Evolutionary conservation across 1,140 invertebrate genomes (phyloP).

Genomic region (Capitella teleta): DNA sequence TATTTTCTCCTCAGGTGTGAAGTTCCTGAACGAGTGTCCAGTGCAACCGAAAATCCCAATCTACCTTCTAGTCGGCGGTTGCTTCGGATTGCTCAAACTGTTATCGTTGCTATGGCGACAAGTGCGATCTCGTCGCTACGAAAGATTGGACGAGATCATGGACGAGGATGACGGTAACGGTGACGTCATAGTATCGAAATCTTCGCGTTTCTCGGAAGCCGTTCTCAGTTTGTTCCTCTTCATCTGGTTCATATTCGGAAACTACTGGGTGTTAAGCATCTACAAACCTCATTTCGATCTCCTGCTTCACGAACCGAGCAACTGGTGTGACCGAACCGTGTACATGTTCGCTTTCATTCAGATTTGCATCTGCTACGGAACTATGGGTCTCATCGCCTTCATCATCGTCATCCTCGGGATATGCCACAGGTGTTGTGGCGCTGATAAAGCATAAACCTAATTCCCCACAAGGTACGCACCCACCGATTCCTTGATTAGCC

Average conservation of each 20-base stretch:
- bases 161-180: conserved; percentile 29
- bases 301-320: conserved; percentile 46
- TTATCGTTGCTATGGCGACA: conserved; percentile 53
- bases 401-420: conserved; percentile 56
- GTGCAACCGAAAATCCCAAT: conserved; percentile 27
- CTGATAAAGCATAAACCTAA: too few relatives aligned
- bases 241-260: conserved; percentile 50
- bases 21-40: conserved; percentile 34
- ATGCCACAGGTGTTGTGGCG: conserved; percentile 10
- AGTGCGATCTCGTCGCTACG: conserved; percentile 27
- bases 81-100: conserved; percentile 29
- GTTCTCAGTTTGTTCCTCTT: conserved; percentile 51
- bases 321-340: conserved; percentile 26
- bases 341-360: conserved; percentile 46
- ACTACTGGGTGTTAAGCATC: conserved; percentile 46
- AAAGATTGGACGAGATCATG: conserved; percentile 47
- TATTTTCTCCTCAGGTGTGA: conserved; percentile 24
- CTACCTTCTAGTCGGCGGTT: conserved; percentile 32
- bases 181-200: conserved; percentile 19
- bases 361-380: conserved; percentile 52
- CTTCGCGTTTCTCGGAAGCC: conserved; percentile 42
- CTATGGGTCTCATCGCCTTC: conserved; percentile 44
- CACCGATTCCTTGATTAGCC: too few relatives aligned
- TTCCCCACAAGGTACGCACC: too few relatives aligned
- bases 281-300: conserved; percentile 37